These are phyloP conservation scores for Sarotherodon lohbergeri DNA, from an alignment of 2,113 vertebrate genomes.

Conservation along the genomic window DNA sequence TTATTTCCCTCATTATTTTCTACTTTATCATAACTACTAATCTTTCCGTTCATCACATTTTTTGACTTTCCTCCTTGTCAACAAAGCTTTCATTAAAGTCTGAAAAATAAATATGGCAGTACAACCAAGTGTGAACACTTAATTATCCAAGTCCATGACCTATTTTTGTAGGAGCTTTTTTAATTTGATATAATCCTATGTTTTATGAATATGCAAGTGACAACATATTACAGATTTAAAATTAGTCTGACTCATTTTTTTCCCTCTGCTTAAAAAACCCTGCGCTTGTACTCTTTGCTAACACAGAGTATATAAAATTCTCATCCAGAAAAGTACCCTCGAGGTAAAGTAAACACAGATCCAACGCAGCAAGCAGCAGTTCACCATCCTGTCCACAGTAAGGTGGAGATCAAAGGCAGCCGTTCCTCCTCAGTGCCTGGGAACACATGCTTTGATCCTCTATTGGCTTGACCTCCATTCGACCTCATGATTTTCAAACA, in stretches of 20 bases:
- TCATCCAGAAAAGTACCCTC: conserved; percentile 38
- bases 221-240: not conserved
- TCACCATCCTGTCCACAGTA: conserved; percentile 57
- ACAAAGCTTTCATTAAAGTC: not conserved
- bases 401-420: conserved; percentile 67
- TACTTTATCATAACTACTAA: not conserved
- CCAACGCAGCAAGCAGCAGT: conserved; percentile 41
- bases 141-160: not conserved
- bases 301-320: conserved; percentile 1
- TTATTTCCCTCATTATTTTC: not conserved
- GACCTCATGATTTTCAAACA: conserved; percentile 61
- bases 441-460: conserved; percentile 70
- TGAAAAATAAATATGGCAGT: not conserved
- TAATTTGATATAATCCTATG: not conserved
- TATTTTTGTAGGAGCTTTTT: not conserved
- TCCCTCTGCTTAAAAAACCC: not conserved
- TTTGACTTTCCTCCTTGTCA: not conserved
- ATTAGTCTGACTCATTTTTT: not conserved
- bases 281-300: not conserved
- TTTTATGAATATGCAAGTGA: not conserved
- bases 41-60: not conserved
- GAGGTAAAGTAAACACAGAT: conserved; percentile 60
- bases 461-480: conserved; percentile 65
- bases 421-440: conserved; percentile 45
- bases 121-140: not conserved